phyloP scores from a whole-genome alignment of 1,140 invertebrate species.

The Cyclina sinensis region DNA sequence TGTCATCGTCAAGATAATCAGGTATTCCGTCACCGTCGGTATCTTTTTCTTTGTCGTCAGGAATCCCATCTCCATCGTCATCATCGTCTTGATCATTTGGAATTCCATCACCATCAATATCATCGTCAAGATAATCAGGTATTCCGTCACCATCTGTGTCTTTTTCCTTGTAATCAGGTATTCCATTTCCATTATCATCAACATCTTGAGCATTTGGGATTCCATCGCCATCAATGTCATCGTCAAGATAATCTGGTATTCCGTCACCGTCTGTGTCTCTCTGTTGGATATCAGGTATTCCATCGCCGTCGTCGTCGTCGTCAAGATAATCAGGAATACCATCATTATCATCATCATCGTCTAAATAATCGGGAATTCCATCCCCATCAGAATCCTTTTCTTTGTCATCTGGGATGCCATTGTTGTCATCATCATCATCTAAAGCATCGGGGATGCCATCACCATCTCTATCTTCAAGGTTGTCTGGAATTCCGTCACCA shows the following conservation, averaged over 20 bases:
- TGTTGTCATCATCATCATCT: slow-evolving; percentile 81
- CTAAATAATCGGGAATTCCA: slow-evolving; percentile 80
- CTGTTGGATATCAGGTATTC: slow-evolving; percentile 78
- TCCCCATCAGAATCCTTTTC: slow-evolving; percentile 78
- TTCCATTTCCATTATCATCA: slow-evolving; percentile 82
- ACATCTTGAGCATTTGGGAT: slow-evolving; percentile 80
- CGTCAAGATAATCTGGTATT: slow-evolving; percentile 83
- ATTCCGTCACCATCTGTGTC: slow-evolving; percentile 81
- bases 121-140: slow-evolving; percentile 74
- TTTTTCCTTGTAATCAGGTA: slow-evolving; percentile 80
- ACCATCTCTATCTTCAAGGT: slow-evolving; percentile 73
- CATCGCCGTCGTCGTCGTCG: slow-evolving; percentile 79
- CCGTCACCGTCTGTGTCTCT: slow-evolving; percentile 81
- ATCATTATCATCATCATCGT: slow-evolving; percentile 82
- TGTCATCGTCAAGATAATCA: slow-evolving; percentile 73
- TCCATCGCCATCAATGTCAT: slow-evolving; percentile 82
- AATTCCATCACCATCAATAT: slow-evolving; percentile 78
- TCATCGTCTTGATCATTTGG: slow-evolving; percentile 75
- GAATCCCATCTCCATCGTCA: slow-evolving; percentile 80
- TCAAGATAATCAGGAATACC: slow-evolving; percentile 79
- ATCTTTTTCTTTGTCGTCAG: slow-evolving; percentile 77
- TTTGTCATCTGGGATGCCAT: slow-evolving; percentile 78
- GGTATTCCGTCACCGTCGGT: slow-evolving; percentile 81
- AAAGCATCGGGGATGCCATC: slow-evolving; percentile 77
- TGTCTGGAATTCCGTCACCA: slow-evolving; percentile 80